Evolutionary conservation across 2,113 vertebrate genomes (phyloP).

Genomic region (Pipa parva): DNA sequence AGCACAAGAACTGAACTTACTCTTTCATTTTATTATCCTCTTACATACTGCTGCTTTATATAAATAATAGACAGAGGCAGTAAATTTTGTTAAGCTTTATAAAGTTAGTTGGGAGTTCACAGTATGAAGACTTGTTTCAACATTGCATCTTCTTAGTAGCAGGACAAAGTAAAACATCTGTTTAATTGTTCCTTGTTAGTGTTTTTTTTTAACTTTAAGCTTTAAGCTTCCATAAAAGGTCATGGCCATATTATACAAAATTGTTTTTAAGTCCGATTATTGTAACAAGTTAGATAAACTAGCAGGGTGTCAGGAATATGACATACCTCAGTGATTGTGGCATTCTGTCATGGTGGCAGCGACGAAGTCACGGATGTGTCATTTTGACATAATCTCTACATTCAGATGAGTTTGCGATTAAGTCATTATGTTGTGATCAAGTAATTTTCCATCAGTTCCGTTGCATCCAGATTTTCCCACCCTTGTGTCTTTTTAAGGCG

Average conservation of each 20-base stretch:
- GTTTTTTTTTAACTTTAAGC: constrained; percentile 24
- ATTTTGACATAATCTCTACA: background rate
- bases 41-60: too few relatives aligned
- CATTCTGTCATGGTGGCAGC: constrained; percentile 4
- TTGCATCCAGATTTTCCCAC: too few relatives aligned
- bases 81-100: too few relatives aligned
- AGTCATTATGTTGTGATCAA: too few relatives aligned
- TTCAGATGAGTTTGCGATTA: background rate
- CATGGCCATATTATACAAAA: constrained; percentile 23
- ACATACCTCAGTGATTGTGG: constrained; percentile 6
- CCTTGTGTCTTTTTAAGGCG: too few relatives aligned
- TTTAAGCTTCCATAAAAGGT: constrained; percentile 27
- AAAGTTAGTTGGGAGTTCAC: too few relatives aligned
- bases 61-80: too few relatives aligned
- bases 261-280: constrained; percentile 34
- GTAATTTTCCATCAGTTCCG: too few relatives aligned
- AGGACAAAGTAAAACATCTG: constrained; percentile 18
- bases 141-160: constrained; percentile 4
- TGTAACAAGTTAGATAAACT: constrained; percentile 24
- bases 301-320: constrained; percentile 19
- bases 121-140: constrained; percentile 2
- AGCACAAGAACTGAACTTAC: too few relatives aligned
- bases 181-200: constrained; percentile 20
- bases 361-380: background rate
- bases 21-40: too few relatives aligned